Percentiles rank a stretch among this genome's conserved stretches.
phyloP scores from a whole-genome alignment of 2,888 invertebrate species.

The Plagodis dolabraria region DNA sequence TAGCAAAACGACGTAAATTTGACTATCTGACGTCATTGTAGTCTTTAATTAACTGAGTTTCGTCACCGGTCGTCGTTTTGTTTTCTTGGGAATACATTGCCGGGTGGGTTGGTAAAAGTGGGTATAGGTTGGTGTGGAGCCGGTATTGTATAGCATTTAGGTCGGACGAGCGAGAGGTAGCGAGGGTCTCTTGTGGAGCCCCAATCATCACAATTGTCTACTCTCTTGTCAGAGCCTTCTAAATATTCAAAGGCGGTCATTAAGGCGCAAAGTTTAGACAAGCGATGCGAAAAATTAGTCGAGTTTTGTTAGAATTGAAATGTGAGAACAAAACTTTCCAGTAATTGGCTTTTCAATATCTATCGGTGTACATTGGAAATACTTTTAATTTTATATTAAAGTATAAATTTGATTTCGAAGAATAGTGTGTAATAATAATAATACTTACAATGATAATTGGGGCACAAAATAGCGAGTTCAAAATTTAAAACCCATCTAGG shows the following conservation, averaged over 20 bases:
- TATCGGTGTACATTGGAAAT: too few relatives aligned
- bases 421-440: too few relatives aligned
- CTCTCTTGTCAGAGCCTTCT: constrained; percentile 25
- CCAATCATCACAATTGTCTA: constrained; percentile 28
- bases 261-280: constrained; percentile 27
- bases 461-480: too few relatives aligned
- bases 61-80: background rate
- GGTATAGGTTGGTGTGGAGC: too few relatives aligned
- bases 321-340: constrained; percentile 4
- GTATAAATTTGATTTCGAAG: background rate
- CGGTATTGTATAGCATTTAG: background rate
- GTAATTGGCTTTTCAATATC: too few relatives aligned
- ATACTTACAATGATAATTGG: too few relatives aligned
- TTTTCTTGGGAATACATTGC: background rate
- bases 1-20: constrained; percentile 9
- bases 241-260: constrained; percentile 39
- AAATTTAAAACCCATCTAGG: too few relatives aligned
- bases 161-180: background rate
- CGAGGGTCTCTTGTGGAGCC: background rate
- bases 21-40: constrained; percentile 1
- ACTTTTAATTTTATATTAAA: background rate
- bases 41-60: constrained; percentile 1
- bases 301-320: constrained; percentile 21
- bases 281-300: constrained; percentile 28
- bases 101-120: background rate